Conservation (phyloP, 2,888 invertebrate species). For the Drosophila meridionalis region DNA sequence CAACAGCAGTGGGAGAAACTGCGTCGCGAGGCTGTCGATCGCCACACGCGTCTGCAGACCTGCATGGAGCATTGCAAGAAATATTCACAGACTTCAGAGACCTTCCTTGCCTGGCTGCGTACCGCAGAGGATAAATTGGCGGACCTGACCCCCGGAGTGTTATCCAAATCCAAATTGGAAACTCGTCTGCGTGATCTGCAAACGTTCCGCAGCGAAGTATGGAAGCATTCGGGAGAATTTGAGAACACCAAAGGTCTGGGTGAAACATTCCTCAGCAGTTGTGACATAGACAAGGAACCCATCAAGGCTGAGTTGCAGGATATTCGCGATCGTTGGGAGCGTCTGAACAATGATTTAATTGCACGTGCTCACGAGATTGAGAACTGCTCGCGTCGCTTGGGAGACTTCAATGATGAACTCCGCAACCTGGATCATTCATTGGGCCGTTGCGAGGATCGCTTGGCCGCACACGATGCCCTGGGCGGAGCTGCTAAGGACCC, state of each 20-base stretch:
- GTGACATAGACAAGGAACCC: constrained; percentile 96
- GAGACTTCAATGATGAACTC: constrained; percentile 93
- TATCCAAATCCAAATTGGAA: constrained; percentile 94
- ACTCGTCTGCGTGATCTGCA: constrained; percentile 95
- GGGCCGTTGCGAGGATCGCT: constrained; percentile 94
- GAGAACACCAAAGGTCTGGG: constrained; percentile 94
- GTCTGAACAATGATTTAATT: constrained; percentile 91
- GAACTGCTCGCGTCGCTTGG: constrained; percentile 91
- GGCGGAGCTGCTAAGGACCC: constrained; percentile 92
- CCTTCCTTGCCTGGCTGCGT: constrained; percentile 94
- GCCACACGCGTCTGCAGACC: constrained; percentile 94
- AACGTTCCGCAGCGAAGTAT: constrained; percentile 95
- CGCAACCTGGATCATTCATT: constrained; percentile 94
- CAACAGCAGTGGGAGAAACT: constrained; percentile 96
- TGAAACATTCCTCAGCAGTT: constrained; percentile 94
- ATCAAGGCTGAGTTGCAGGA: constrained; percentile 92
- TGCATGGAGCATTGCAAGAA: constrained; percentile 97
- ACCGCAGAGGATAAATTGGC: constrained; percentile 94
- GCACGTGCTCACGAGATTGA: constrained; percentile 86
- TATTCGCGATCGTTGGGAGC: constrained; percentile 96
- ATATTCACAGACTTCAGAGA: constrained; percentile 93
- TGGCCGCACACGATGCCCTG: constrained; percentile 89
- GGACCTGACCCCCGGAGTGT: constrained; percentile 90
- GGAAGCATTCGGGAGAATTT: constrained; percentile 96
- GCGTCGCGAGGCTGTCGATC: constrained; percentile 93